These are phyloP conservation scores for Adela reaumurella DNA, from an alignment of 2,888 invertebrate species.

Conservation along the genomic window DNA sequence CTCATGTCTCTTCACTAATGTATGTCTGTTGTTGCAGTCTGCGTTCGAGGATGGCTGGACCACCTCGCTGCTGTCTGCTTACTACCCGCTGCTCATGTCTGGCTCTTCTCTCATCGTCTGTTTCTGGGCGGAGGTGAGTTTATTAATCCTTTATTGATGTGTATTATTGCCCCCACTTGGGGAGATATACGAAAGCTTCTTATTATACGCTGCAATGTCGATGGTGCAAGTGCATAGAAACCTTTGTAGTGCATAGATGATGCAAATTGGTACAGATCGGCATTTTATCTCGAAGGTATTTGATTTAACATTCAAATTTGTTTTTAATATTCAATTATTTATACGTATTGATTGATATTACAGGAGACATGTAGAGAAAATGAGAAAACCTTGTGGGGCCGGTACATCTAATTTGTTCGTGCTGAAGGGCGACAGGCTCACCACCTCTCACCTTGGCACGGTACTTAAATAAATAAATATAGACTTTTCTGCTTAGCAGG, in stretches of 20 bases:
- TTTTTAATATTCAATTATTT: no score
- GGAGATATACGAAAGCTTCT: not conserved
- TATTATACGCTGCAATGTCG: not conserved
- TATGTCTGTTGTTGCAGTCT: conserved; percentile 61
- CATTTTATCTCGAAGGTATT: no score
- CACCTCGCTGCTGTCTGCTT: conserved; percentile 80
- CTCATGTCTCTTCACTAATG: no score
- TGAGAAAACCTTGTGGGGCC: no score
- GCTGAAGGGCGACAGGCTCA: no score
- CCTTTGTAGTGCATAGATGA: not conserved
- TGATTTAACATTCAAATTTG: no score
- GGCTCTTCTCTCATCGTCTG: conserved; percentile 89
- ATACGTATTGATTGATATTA: no score
- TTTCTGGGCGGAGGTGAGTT: conserved; percentile 91
- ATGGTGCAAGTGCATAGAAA: not conserved
- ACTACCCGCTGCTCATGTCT: conserved; percentile 84
- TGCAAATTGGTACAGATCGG: not conserved
- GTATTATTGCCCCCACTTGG: not conserved
- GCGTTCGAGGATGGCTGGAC: conserved; percentile 83
- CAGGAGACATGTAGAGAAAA: no score
- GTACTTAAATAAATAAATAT: no score
- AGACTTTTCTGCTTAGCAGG: no score
- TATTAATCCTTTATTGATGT: not conserved
- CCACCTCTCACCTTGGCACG: no score
- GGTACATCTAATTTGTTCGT: no score